Evolutionary conservation across 2,888 invertebrate genomes (phyloP).

Genomic region (Eueremaeus valkanovi): DNA sequence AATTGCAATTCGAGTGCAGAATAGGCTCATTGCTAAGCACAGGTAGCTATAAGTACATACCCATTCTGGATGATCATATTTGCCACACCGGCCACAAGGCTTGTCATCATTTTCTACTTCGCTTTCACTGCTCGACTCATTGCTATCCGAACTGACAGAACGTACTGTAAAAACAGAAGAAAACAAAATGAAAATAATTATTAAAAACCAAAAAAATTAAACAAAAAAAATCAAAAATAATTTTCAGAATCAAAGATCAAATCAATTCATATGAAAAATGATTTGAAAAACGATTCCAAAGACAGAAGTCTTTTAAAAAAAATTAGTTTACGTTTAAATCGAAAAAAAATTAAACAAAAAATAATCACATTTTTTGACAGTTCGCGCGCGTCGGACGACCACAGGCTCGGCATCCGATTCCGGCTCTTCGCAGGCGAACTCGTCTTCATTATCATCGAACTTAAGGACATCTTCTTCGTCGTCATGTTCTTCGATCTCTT

Average conservation of each 20-base stretch:
- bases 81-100: slow-evolving; percentile 82
- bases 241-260: not conserved
- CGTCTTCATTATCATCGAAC: slow-evolving; percentile 69
- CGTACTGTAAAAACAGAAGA: not conserved
- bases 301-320: no score
- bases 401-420: slow-evolving; percentile 66
- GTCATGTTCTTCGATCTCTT: slow-evolving; percentile 48
- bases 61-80: slow-evolving; percentile 90
- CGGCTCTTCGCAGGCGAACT: slow-evolving; percentile 75
- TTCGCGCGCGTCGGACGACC: slow-evolving; percentile 67
- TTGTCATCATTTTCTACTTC: slow-evolving; percentile 60
- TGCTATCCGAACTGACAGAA: slow-evolving; percentile 14
- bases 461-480: slow-evolving; percentile 56
- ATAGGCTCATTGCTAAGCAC: no score
- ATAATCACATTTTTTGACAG: slow-evolving; percentile 71
- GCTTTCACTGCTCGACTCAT: slow-evolving; percentile 42
- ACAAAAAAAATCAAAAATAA: no score
- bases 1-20: not conserved
- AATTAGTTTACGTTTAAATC: no score
- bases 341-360: no score
- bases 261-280: no score
- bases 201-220: no score
- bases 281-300: no score
- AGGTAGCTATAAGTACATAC: slow-evolving; percentile 50
- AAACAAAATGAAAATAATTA: no score